Conservation (phyloP, 2,888 invertebrate genomes). For the Sisyra nigra region DNA sequence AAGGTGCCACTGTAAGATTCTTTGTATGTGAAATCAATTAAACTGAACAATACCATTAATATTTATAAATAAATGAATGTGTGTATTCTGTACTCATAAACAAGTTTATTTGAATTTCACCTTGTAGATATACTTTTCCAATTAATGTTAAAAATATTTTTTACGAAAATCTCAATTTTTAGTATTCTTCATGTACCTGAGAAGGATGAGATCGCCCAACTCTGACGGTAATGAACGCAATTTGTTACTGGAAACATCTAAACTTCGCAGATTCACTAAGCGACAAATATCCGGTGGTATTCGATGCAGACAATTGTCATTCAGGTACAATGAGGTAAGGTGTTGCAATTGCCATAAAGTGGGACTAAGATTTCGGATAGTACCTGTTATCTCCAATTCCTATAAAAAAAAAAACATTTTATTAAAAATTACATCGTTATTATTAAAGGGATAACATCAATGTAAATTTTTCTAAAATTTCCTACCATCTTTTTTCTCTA, state of each 20-base stretch:
- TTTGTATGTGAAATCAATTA: too few relatives aligned
- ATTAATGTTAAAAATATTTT: too few relatives aligned
- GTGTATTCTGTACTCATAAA: too few relatives aligned
- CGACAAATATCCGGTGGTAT: constrained; percentile 83
- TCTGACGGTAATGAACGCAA: constrained; percentile 87
- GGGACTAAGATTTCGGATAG: constrained; percentile 86
- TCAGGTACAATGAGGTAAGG: constrained; percentile 87
- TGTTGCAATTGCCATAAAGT: constrained; percentile 82
- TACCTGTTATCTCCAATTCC: constrained; percentile 62
- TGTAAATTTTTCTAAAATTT: too few relatives aligned
- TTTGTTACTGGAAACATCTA: constrained; percentile 92
- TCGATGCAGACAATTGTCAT: constrained; percentile 85
- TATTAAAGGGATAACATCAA: too few relatives aligned
- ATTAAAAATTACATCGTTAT: background rate
- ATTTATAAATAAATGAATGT: too few relatives aligned
- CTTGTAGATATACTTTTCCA: too few relatives aligned
- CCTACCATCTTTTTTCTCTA: too few relatives aligned
- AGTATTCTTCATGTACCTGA: constrained; percentile 42
- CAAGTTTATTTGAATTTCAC: too few relatives aligned
- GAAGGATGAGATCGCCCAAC: constrained; percentile 88
- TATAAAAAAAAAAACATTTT: constrained; percentile 3
- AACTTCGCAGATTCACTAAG: constrained; percentile 65
- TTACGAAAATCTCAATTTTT: too few relatives aligned
- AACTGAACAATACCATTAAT: too few relatives aligned
- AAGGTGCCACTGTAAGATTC: too few relatives aligned